Evolutionary conservation across 1,140 invertebrate genomes (phyloP).

Genomic region (Liolophura sinensis): DNA sequence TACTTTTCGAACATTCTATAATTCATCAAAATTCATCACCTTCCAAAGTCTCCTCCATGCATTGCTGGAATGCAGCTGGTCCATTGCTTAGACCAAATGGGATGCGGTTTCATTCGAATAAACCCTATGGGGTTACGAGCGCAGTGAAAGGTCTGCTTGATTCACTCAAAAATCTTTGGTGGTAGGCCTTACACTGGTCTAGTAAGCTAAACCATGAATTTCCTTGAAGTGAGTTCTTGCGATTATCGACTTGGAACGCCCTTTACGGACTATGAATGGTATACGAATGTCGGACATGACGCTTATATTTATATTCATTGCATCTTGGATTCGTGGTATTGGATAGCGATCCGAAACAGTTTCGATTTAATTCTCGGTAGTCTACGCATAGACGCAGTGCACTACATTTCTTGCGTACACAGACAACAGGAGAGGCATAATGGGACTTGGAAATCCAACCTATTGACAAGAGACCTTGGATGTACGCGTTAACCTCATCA

Average conservation of each 20-base stretch:
- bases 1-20: conserved; percentile 42
- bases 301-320: too few species aligned
- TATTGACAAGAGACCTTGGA: conserved; percentile 13
- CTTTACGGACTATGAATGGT: too few species aligned
- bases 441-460: conserved; percentile 14
- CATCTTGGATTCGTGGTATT: conserved; percentile 22
- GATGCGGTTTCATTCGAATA: conserved; percentile 22
- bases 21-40: conserved; percentile 15
- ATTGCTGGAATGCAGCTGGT: conserved; percentile 19
- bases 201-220: conserved; percentile 16
- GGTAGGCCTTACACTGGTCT: conserved; percentile 21
- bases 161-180: conserved; percentile 16
- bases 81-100: conserved; percentile 29
- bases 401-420: conserved; percentile 21
- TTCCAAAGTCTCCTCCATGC: conserved; percentile 19
- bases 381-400: conserved; percentile 21
- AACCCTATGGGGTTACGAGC: conserved; percentile 16
- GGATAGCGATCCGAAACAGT: conserved; percentile 4
- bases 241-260: too few species aligned
- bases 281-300: too few species aligned
- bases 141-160: conserved; percentile 21
- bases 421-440: conserved; percentile 20
- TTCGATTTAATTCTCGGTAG: conserved; percentile 18
- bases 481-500: conserved; percentile 20
- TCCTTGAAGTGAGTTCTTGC: conserved; percentile 13